Evolutionary conservation across 2,113 vertebrate genomes (phyloP).

Genomic region (pig (Sus scrofa)): DNA sequence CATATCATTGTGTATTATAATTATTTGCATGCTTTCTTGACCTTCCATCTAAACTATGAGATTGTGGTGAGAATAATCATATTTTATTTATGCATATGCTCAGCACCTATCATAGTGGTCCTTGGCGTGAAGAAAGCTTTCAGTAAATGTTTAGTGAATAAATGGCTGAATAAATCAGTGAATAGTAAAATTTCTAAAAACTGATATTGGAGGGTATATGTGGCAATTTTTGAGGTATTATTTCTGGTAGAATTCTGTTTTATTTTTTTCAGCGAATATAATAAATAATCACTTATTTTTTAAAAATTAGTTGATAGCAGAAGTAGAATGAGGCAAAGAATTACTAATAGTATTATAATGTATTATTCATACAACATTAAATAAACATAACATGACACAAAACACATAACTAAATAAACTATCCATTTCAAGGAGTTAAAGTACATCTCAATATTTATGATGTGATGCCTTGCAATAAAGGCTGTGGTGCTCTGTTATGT

Average conservation of each 20-base stretch:
- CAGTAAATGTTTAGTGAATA: constrained; percentile 14
- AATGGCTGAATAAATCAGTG: neutral
- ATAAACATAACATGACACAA: constrained; percentile 46
- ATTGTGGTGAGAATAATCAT: neutral
- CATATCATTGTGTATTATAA: neutral
- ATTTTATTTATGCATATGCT: constrained; percentile 2
- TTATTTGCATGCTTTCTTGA: constrained; percentile 40
- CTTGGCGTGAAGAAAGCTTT: neutral
- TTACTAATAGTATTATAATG: constrained; percentile 28
- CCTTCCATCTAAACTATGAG: neutral
- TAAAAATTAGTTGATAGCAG: constrained; percentile 10
- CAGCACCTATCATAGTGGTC: neutral
- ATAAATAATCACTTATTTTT: constrained; percentile 1
- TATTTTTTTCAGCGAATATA: neutral
- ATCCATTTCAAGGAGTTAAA: constrained; percentile 53
- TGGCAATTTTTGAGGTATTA: constrained; percentile 7
- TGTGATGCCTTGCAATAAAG: neutral
- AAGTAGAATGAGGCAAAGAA: constrained; percentile 54
- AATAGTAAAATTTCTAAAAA: constrained; percentile 44
- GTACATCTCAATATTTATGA: constrained; percentile 48
- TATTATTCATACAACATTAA: constrained; percentile 56
- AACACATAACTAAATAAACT: constrained; percentile 51
- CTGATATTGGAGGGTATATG: neutral
- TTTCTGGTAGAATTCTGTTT: neutral
- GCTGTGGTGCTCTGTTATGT: neutral